Base-by-base conservation (phyloP, 2,888 invertebrate genomes). In the Euzophera pinguis region DNA sequence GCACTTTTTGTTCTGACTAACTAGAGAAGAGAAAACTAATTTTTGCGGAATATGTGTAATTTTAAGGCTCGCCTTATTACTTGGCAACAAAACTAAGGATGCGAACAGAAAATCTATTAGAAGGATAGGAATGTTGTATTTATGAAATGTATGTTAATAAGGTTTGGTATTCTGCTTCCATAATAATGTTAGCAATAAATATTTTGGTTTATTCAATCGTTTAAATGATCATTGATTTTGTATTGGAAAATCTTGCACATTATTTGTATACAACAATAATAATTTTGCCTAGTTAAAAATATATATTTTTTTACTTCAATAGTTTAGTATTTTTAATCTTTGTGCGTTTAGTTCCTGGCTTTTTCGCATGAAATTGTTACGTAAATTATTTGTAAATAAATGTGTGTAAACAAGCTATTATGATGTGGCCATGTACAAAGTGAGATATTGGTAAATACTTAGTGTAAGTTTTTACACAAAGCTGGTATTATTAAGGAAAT, bases 401-500 rank as follows among this genome's bases (percentile, higher is more conserved):
- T 47, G 53, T 58, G 52, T 64, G 63, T 61, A 56, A 60, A 59
- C 59, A 66, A 57, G 73, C 67, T 70, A 67, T 57, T 61, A 75
- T 71, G 67, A 64, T 72, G 71, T 69, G 70, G 73, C 69, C 69
- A 72, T 76, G 70, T 75, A 73, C 78, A 78, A 77, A 82, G 76
- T 78, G 75, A 57, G 55, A 60, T 62, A 72, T 64, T 64, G 58
- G 38, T 57, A 50, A 71, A 64, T 62, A n/a, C n/a, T n/a, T n/a
- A 64, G 66, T 73, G 67, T 80, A 80, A 81, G 69, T 82, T 86
- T 86, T 84, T 88, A 87, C 84, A 79, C 74, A 62, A 73, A 65
- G 62, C 63, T 34, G 56, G 67, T 81, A 74, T 70, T 67, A 61
- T 56, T 76, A 75, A 75, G 63, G 52, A 66, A 9, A 81, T 84